Evolutionary conservation across 1,140 invertebrate genomes (phyloP), one percentile per base, ranked within the genome.

Genomic region (Chironomus striatipennis): DNA sequence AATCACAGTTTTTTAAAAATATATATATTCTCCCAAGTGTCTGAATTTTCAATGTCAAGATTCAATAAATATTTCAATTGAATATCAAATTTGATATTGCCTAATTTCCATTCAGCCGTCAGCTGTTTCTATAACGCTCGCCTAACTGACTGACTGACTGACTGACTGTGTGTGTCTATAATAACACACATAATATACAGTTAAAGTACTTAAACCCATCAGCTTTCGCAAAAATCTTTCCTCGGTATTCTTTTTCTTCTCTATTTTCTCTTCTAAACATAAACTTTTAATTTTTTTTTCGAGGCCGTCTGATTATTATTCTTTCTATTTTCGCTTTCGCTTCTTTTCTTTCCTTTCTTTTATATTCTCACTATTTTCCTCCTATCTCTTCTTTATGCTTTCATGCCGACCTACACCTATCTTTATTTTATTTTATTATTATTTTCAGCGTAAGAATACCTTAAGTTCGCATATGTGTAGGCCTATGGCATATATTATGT

Each of bases 241-340:
- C 5, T 34, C 24, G 5, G n/a, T 5, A 34, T 34, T 34, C 43
- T 47, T 47, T 47, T 9, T 15, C 43, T 47, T 57, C n/a, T 57
- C 47, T 57, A 57, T 57, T 57, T 57, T 57, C 47, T 57, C n/a
- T 57, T 57, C 47, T 57, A 57, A 57, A 57, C 47, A 57, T 57
- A 57, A 57, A 57, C 24, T 34, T 34, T 34, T 2, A 2, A 34
- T 34, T 2, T n/a, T n/a, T n/a, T 1, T 57, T 57, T 57, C 47
- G 47, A 57, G 47, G 47, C 47, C 47, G n/a, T 57, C 24, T 34
- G 24, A 34, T 34, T 34, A 34, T 57, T 57, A 12, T 57, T n/a
- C 47, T 57, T n/a, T 57, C 47, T 57, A 15, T 57, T 57, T 57
- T 57, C 47, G 47, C n/a, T 57, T 57, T 47, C 15, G 15, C 43